These are phyloP conservation scores for Gortyna flavago DNA, from an alignment of 2,888 invertebrate genomes.

Conservation along the genomic window DNA sequence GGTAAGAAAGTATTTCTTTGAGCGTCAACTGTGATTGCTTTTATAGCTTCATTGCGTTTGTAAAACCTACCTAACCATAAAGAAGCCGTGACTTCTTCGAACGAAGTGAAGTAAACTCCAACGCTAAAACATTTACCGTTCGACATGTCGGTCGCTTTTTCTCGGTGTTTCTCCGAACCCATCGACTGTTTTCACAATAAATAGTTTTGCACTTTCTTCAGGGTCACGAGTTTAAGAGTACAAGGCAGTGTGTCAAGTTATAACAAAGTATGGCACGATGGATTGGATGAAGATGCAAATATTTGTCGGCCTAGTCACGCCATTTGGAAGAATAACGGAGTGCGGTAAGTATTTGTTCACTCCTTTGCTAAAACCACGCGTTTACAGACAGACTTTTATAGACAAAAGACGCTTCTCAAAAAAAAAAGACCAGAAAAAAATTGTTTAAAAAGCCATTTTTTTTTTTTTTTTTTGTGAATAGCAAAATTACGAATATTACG, in stretches of 20 bases:
- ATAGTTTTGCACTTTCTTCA: conserved; percentile 52
- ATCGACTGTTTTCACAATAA: conserved; percentile 35
- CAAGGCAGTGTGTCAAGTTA: conserved; percentile 50
- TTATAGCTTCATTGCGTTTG: not conserved
- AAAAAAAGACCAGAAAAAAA: too few relatives aligned
- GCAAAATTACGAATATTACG: not conserved
- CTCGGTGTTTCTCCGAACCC: conserved; percentile 17
- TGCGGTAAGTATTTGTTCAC: conserved; percentile 34
- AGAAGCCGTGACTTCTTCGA: not conserved
- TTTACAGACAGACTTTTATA: not conserved
- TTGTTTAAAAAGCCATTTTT: too few relatives aligned
- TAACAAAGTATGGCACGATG: conserved; percentile 28
- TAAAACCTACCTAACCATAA: not conserved
- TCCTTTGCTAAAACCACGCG: conserved; percentile 18
- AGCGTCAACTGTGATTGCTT: not conserved
- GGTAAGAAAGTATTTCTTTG: not conserved
- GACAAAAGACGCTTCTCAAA: not conserved
- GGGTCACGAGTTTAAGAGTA: conserved; percentile 45
- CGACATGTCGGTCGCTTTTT: conserved; percentile 17
- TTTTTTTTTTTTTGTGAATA: too few relatives aligned
- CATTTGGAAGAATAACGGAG: conserved; percentile 43
- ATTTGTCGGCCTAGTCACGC: conserved; percentile 39
- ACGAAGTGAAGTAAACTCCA: not conserved
- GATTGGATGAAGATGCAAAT: conserved; percentile 48
- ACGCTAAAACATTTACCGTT: conserved; percentile 36